Percentiles rank a stretch among this genome's conserved stretches.
Conservation (phyloP, 2,888 invertebrate species). For the Prosapia bicincta region DNA sequence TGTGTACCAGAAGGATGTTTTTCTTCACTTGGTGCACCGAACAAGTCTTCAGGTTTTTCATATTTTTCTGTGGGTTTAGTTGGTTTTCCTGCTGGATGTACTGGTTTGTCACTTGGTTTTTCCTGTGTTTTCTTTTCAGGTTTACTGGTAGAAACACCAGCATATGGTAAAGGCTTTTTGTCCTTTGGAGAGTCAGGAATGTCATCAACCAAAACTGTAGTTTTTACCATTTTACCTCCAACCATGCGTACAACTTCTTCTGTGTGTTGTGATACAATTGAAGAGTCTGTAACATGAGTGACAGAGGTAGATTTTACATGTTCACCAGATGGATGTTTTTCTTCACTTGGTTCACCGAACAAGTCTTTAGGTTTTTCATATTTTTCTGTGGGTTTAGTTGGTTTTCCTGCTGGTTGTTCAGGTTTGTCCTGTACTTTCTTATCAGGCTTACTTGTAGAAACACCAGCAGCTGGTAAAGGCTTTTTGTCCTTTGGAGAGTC, state of each 20-base stretch:
- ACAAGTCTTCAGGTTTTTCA: slow-evolving; percentile 21
- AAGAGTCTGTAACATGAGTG: neutral
- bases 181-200: neutral
- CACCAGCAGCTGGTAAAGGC: slow-evolving; percentile 9
- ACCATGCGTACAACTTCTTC: slow-evolving; percentile 8
- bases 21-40: neutral
- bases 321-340: neutral
- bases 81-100: neutral
- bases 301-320: neutral
- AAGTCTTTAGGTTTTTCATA: neutral
- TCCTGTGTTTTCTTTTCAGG: neutral
- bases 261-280: neutral
- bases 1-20: slow-evolving; percentile 4
- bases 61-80: no score
- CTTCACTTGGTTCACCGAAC: neutral
- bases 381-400: slow-evolving; percentile 7
- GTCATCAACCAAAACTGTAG: neutral
- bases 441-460: neutral
- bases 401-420: slow-evolving; percentile 10
- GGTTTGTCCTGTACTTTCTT: neutral
- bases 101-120: slow-evolving; percentile 1
- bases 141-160: neutral
- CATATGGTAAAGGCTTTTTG: neutral
- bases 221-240: slow-evolving; percentile 15
- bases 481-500: slow-evolving; percentile 3